A percentile compares a stretch with the other conserved stretches of the same genome.
Evolutionary conservation across 1,140 invertebrate genomes (phyloP).

Genomic region (Drosophila ambigua): DNA sequence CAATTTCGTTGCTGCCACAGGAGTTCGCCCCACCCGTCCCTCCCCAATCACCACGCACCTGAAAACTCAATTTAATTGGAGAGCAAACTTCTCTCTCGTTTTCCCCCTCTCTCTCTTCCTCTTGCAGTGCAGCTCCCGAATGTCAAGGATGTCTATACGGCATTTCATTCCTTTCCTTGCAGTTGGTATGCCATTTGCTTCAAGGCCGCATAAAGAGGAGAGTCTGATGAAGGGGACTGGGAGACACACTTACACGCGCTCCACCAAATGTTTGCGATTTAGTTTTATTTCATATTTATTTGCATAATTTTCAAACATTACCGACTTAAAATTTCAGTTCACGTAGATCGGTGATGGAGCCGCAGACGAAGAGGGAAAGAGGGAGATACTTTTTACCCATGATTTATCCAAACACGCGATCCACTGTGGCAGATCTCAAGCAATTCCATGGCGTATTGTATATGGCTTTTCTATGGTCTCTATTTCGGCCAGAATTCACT

Average conservation of each 20-base stretch:
- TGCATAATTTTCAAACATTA: constrained; percentile 28
- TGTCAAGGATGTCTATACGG: constrained; percentile 38
- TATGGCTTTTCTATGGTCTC: constrained; percentile 31
- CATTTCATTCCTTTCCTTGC: background rate
- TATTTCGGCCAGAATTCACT: constrained; percentile 24
- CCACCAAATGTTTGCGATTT: constrained; percentile 34
- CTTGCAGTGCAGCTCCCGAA: constrained; percentile 14
- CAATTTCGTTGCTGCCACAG: constrained; percentile 38
- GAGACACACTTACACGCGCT: constrained; percentile 26
- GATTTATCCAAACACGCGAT: constrained; percentile 48
- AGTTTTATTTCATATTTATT: constrained; percentile 27
- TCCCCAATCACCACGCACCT: background rate
- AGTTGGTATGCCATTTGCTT: constrained; percentile 2
- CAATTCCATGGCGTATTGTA: constrained; percentile 36
- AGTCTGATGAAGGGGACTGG: background rate
- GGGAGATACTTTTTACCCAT: constrained; percentile 23
- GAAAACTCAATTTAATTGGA: constrained; percentile 68
- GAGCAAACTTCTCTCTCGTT: constrained; percentile 7
- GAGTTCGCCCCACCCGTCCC: background rate
- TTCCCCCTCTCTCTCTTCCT: constrained; percentile 3
- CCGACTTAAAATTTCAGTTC: constrained; percentile 41
- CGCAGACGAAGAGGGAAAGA: constrained; percentile 19
- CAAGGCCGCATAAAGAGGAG: constrained; percentile 23
- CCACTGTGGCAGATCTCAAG: constrained; percentile 25
- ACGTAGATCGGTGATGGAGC: constrained; percentile 19